Evolutionary conservation across 2,888 invertebrate genomes (phyloP).

Genomic region (Tyria jacobaeae): DNA sequence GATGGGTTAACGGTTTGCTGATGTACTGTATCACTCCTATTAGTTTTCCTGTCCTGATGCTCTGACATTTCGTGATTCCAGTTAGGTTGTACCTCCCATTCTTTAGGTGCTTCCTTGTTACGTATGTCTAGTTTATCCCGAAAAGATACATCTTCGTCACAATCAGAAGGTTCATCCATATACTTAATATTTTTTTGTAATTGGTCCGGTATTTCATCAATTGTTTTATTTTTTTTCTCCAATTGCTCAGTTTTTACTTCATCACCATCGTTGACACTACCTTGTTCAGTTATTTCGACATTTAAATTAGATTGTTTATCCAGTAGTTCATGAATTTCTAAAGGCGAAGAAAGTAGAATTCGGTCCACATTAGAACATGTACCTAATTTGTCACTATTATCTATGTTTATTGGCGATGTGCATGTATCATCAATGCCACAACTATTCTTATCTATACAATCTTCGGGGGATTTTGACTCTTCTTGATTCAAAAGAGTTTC

Average conservation of each 20-base stretch:
- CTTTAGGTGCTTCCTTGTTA: background rate
- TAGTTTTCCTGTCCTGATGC: background rate
- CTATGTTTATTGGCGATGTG: background rate
- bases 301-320: background rate
- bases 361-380: slow-evolving; percentile 4
- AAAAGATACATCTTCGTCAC: background rate
- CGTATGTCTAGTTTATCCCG: background rate
- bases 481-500: background rate
- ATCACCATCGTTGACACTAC: background rate
- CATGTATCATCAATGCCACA: slow-evolving; percentile 5
- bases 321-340: background rate
- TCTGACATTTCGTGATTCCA: background rate
- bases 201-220: background rate
- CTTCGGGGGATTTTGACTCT: background rate
- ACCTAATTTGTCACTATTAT: slow-evolving; percentile 20
- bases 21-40: slow-evolving; percentile 1
- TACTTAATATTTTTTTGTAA: background rate
- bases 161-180: slow-evolving; percentile 1
- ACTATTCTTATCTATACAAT: background rate
- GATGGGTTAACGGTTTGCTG: background rate
- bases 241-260: background rate
- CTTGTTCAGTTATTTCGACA: background rate
- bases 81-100: background rate
- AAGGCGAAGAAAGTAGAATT: background rate
- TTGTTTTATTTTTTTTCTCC: background rate